Percentiles rank a stretch among this genome's conserved stretches.
Conservation (phyloP, 2,797 vertebrate species). For the Cyprinella venusta region DNA sequence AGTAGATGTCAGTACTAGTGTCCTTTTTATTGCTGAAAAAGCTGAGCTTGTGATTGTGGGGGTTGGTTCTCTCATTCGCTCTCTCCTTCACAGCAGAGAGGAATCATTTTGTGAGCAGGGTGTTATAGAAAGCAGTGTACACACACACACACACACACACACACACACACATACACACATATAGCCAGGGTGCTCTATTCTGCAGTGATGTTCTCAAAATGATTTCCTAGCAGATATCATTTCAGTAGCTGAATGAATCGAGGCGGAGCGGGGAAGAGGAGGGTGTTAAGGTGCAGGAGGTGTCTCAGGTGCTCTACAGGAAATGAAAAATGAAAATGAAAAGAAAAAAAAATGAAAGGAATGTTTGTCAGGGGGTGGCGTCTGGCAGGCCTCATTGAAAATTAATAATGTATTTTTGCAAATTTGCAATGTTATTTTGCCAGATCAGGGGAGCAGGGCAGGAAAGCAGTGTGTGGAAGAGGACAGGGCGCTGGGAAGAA, state of each 20-base stretch:
- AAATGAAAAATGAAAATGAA: conserved; percentile 75
- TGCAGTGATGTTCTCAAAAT: conserved; percentile 52
- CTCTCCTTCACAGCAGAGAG: conserved; percentile 2
- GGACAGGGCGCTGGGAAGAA: conserved; percentile 32
- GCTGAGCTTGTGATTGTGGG: conserved; percentile 38
- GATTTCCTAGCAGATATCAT: conserved; percentile 59
- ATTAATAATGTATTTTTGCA: conserved; percentile 77
- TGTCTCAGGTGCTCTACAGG: conserved; percentile 76
- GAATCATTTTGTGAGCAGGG: conserved; percentile 29
- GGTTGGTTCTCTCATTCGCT: neutral
- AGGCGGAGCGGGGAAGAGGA: neutral
- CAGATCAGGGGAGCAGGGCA: conserved; percentile 41
- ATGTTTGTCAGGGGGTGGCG: conserved; percentile 68
- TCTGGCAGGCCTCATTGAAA: conserved; percentile 71
- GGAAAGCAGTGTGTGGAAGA: conserved; percentile 32
- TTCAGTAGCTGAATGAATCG: conserved; percentile 19
- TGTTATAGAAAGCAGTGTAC: conserved; percentile 16
- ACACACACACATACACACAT: conserved; percentile 21
- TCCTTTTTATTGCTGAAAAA: conserved; percentile 10
- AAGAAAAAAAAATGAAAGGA: conserved; percentile 58
- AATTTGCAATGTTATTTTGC: conserved; percentile 73
- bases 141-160: conserved; percentile 26
- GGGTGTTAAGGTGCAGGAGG: conserved; percentile 30
- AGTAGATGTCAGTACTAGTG: neutral
- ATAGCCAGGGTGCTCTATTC: conserved; percentile 35